These are phyloP conservation scores for Arctopsyche grandis DNA, from an alignment of 1,140 invertebrate genomes.

Conservation along the genomic window DNA sequence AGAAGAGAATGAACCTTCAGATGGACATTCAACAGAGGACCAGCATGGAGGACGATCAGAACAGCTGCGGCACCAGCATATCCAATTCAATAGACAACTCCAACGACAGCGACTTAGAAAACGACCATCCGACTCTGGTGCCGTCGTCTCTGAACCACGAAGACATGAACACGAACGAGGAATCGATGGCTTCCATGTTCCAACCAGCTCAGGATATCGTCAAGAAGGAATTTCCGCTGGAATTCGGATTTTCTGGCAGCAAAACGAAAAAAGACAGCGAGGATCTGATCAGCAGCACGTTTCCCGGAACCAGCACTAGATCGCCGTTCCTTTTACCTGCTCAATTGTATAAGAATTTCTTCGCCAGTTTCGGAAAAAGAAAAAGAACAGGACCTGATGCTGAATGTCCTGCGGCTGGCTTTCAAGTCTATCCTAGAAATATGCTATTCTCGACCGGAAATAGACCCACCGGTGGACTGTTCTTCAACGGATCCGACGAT, in stretches of 20 bases:
- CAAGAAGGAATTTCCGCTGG: conserved; percentile 65
- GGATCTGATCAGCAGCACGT: conserved; percentile 58
- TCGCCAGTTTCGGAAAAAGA: conserved; percentile 71
- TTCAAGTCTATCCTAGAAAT: conserved; percentile 64
- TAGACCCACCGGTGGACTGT: conserved; percentile 57
- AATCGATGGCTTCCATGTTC: conserved; percentile 49
- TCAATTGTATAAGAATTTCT: conserved; percentile 80
- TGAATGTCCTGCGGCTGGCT: conserved; percentile 58
- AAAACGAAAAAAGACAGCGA: conserved; percentile 60
- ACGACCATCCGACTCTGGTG: conserved; percentile 57
- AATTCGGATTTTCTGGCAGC: conserved; percentile 62
- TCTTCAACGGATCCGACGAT: conserved; percentile 63
- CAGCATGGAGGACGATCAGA: conserved; percentile 51
- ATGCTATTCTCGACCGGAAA: conserved; percentile 61
- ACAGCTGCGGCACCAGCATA: conserved; percentile 53
- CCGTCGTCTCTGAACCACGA: conserved; percentile 55
- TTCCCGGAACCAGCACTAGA: conserved; percentile 48
- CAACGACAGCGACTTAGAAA: conserved; percentile 60
- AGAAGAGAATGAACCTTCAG: conserved; percentile 50
- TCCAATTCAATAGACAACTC: conserved; percentile 49
- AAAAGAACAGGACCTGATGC: conserved; percentile 60
- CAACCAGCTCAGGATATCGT: conserved; percentile 64
- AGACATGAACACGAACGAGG: conserved; percentile 41
- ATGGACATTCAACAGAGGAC: conserved; percentile 40
- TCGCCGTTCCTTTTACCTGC: conserved; percentile 75